Conservation (phyloP, 2,888 invertebrate genomes). For the Neria commutata region DNA sequence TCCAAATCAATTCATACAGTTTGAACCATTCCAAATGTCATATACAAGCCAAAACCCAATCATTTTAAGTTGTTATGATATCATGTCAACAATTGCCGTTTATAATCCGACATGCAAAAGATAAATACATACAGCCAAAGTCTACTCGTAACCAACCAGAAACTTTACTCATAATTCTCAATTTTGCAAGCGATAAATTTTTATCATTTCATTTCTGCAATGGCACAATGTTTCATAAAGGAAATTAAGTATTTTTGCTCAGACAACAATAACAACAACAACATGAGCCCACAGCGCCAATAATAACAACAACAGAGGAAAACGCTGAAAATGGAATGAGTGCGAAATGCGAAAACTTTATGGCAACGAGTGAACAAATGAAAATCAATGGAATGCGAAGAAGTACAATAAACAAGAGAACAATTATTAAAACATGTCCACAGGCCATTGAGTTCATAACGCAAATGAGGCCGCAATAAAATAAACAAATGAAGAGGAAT, state of each 20-base stretch:
- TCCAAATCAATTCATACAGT: no score
- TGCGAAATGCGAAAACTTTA: conserved; percentile 6
- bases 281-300: not conserved
- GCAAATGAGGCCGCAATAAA: conserved; percentile 60
- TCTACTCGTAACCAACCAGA: no score
- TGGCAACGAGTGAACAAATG: conserved; percentile 41
- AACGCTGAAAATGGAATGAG: not conserved
- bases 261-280: conserved; percentile 1
- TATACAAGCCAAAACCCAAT: no score
- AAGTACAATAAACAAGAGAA: conserved; percentile 44
- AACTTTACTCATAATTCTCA: not conserved
- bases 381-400: conserved; percentile 57
- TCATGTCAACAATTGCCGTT: no score
- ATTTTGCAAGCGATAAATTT: conserved; percentile 16
- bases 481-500: conserved; percentile 58
- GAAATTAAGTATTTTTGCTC: not conserved
- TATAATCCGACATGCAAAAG: no score
- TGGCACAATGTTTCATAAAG: conserved; percentile 5
- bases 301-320: no score
- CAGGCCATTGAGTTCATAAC: conserved; percentile 58
- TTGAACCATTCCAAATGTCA: no score
- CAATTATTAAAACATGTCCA: conserved; percentile 57
- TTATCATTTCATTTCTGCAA: conserved; percentile 5
- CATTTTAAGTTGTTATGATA: no score
- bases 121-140: no score